Conservation (phyloP, 2,888 invertebrate species). For the Notodonta ziczac region DNA sequence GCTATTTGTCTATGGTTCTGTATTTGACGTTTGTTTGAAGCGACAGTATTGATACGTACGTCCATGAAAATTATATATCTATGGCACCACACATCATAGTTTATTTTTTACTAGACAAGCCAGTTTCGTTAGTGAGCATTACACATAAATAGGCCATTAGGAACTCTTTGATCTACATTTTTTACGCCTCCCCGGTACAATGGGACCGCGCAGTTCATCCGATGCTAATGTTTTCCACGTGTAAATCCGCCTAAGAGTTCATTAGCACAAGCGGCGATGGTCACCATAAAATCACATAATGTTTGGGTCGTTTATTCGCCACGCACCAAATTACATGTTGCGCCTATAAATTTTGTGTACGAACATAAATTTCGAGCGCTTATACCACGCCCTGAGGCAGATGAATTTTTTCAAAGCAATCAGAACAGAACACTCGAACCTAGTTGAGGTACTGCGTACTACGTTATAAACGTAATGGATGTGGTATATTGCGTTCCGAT, state of each 20-base stretch:
- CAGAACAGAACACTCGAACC: background rate
- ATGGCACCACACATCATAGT: background rate
- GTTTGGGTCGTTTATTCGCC: slow-evolving; percentile 21
- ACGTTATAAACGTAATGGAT: no score
- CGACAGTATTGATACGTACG: no score
- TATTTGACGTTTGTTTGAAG: no score
- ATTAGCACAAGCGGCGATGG: slow-evolving; percentile 6
- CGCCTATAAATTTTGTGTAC: slow-evolving; percentile 22
- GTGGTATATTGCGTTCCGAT: no score
- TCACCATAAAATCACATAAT: slow-evolving; percentile 20
- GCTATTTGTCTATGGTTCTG: no score
- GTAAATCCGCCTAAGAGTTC: slow-evolving; percentile 1
- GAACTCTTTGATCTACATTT: background rate
- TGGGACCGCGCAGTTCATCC: slow-evolving; percentile 1
- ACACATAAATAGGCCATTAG: background rate
- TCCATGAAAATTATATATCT: background rate
- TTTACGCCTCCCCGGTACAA: background rate
- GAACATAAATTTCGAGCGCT: slow-evolving; percentile 14
- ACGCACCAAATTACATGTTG: slow-evolving; percentile 22
- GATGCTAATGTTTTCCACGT: background rate
- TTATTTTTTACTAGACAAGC: background rate
- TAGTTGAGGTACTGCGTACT: background rate
- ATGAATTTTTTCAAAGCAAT: slow-evolving; percentile 4
- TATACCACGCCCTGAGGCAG: slow-evolving; percentile 5
- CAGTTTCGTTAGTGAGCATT: background rate